Percentiles rank a stretch among this genome's conserved stretches.
Evolutionary conservation across 2,797 vertebrate genomes (phyloP).

Genomic region (Smutsia temminckii): DNA sequence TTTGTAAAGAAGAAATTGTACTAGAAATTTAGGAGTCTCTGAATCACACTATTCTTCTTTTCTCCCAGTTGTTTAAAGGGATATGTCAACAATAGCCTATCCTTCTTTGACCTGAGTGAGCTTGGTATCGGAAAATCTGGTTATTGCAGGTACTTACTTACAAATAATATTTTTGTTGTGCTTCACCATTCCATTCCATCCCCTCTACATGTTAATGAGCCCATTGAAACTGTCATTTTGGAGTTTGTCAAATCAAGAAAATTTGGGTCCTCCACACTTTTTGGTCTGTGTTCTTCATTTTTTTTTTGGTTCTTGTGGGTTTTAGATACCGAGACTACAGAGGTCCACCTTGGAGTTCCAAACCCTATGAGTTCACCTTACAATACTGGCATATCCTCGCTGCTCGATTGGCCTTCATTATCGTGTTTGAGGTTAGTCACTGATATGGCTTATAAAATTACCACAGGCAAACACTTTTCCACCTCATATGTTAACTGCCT

Average conservation of each 20-base stretch:
- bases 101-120: slow-evolving; percentile 94
- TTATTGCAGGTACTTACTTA: slow-evolving; percentile 89
- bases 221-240: background rate
- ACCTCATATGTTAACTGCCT: background rate
- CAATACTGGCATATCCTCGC: slow-evolving; percentile 99
- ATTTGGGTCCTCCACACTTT: background rate
- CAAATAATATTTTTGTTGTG: background rate
- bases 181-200: background rate
- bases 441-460: background rate
- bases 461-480: background rate
- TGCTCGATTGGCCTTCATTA: slow-evolving; percentile 97
- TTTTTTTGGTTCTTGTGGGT: slow-evolving; percentile 21
- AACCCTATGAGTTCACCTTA: slow-evolving; percentile 96
- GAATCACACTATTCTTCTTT: slow-evolving; percentile 49
- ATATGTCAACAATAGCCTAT: slow-evolving; percentile 98
- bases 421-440: slow-evolving; percentile 96
- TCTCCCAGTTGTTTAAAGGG: slow-evolving; percentile 92
- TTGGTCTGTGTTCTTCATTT: slow-evolving; percentile 11
- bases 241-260: background rate
- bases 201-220: background rate
- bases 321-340: slow-evolving; percentile 96
- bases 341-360: slow-evolving; percentile 93
- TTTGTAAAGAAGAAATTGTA: background rate
- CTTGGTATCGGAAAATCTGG: slow-evolving; percentile 88
- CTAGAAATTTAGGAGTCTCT: background rate